Base-by-base conservation (phyloP, 2,797 vertebrate genomes). In the Glossophaga mutica region DNA sequence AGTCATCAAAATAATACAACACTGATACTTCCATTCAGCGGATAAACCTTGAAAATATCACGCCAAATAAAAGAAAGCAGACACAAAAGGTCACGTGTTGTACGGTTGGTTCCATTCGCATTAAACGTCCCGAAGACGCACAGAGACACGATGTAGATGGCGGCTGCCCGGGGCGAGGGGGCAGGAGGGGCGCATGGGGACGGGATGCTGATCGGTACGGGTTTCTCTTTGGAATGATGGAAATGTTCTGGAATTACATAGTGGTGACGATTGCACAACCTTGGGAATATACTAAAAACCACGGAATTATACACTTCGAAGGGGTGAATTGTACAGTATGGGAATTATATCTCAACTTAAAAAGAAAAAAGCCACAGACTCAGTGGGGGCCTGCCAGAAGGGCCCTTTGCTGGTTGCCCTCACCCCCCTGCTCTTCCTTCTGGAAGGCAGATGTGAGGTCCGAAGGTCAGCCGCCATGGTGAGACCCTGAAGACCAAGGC, bases 41-140 rank as follows among this genome's bases (percentile, higher is more conserved):
- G 50, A 24, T 34, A 71, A 71, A 32, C n/a, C 34, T 90, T 68
- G 52, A 87, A 81, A 91, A 73, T 82, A 83, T 46, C 21, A 19
- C 52, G 55, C 81, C 46, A 55, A 90, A n/a, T 67, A 55, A 79
- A 73, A 67, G 89, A 87, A 82, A 32, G 39, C 91, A 94, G 91
- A 77, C 70, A 62, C 50, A 77, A 87, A 83, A 90, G 52, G 26
- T 9, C 68, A 48, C 2, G 14, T 18, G 15, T 21, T 48, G 9
- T 68, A 18, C 26, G 44, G 50, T 39, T 85, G 44, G 50, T 39
- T 85, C 48, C 44, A 65, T 34, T 62, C 76, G 42, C 1, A 16
- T 0, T 12, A 73, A 92, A 77, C 93, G 48, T 68, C 39, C 73
- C n/a, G 44, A 92, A 65, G 12, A 82, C 21, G n/a, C 19, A 12